Conservation (phyloP, 2,888 invertebrate species). For the Helleia helle region DNA sequence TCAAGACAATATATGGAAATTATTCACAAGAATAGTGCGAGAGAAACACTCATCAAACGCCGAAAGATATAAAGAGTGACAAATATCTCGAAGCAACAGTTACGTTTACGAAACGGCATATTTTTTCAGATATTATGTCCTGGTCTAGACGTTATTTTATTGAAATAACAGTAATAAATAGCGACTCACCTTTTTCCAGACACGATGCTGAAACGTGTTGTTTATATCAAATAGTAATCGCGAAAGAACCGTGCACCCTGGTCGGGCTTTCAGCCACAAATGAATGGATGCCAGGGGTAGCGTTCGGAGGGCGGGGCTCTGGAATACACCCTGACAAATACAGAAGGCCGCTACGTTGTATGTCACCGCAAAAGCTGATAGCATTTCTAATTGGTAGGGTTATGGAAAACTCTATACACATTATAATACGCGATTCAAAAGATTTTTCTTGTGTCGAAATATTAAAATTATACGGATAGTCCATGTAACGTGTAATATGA, state of each 20-base stretch:
- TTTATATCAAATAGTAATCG: conserved; percentile 18
- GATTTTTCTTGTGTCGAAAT: not conserved
- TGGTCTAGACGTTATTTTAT: too few relatives aligned
- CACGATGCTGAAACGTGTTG: not conserved
- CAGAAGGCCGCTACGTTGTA: not conserved
- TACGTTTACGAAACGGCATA: not conserved
- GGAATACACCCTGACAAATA: not conserved
- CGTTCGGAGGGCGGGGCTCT: conserved; percentile 50
- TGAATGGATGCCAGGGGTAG: conserved; percentile 61
- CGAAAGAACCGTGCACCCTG: conserved; percentile 31
- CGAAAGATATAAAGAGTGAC: not conserved
- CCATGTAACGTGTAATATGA: not conserved
- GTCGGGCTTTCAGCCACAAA: conserved; percentile 37
- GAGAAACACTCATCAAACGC: not conserved
- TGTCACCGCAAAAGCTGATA: not conserved
- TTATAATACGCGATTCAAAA: not conserved
- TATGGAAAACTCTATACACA: conserved; percentile 36
- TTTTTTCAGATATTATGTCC: too few relatives aligned
- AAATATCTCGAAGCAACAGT: conserved; percentile 1
- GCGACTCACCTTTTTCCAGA: too few relatives aligned
- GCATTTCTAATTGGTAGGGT: conserved; percentile 25
- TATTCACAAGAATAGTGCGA: not conserved
- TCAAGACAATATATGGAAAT: too few relatives aligned
- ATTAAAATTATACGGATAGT: not conserved
- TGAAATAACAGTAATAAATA: too few relatives aligned